Percentiles rank a stretch among this genome's conserved stretches.
Conservation (phyloP, 2,888 invertebrate genomes). For the Drosophila demipolita region DNA sequence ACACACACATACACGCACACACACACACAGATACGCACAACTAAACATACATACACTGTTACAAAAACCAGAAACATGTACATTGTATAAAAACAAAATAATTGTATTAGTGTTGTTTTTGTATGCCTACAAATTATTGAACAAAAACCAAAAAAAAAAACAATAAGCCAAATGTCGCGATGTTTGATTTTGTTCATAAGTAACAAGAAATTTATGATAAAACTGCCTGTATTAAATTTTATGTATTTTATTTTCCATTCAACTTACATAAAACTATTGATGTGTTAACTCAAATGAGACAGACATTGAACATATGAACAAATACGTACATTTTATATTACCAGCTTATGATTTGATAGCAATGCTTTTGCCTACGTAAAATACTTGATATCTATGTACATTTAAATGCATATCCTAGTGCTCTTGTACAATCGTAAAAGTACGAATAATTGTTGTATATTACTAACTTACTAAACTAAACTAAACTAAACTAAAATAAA, state of each 20-base stretch:
- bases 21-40: slow-evolving; percentile 10
- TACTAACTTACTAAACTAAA: slow-evolving; percentile 46
- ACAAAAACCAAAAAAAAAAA: neutral
- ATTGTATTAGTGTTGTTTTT: slow-evolving; percentile 12
- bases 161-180: slow-evolving; percentile 12
- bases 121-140: slow-evolving; percentile 21
- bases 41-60: slow-evolving; percentile 10
- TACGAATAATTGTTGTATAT: slow-evolving; percentile 57
- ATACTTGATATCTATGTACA: slow-evolving; percentile 44
- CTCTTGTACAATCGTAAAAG: slow-evolving; percentile 51
- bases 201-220: slow-evolving; percentile 13
- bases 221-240: slow-evolving; percentile 47
- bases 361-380: slow-evolving; percentile 57
- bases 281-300: slow-evolving; percentile 37
- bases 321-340: slow-evolving; percentile 10
- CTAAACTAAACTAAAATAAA: slow-evolving; percentile 11
- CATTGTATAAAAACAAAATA: slow-evolving; percentile 31
- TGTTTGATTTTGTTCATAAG: slow-evolving; percentile 34
- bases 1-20: slow-evolving; percentile 6
- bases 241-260: slow-evolving; percentile 15
- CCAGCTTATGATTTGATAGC: slow-evolving; percentile 53
- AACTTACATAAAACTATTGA: slow-evolving; percentile 22
- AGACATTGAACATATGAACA: slow-evolving; percentile 27
- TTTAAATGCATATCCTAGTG: slow-evolving; percentile 56
- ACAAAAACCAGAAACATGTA: slow-evolving; percentile 26